Conservation (phyloP, 2,113 vertebrate genomes). For the Phrynocephalus versicolor region DNA sequence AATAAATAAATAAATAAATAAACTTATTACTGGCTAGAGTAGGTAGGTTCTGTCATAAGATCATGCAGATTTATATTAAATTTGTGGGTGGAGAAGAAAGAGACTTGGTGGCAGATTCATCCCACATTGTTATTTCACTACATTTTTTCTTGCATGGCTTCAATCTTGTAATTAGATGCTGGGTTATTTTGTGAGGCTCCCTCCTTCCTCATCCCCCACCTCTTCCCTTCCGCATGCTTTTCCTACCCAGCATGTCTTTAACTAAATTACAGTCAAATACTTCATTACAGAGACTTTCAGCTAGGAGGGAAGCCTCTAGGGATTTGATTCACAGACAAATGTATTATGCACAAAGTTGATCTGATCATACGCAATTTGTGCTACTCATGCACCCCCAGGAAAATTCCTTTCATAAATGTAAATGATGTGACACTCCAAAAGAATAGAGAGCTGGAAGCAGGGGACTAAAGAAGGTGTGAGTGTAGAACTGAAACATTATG, state of each 20-base stretch:
- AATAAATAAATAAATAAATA: too few species aligned
- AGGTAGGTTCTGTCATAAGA: background rate
- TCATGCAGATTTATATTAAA: background rate
- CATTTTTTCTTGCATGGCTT: slow-evolving; percentile 26
- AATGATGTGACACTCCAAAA: slow-evolving; percentile 70
- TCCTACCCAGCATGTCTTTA: slow-evolving; percentile 72
- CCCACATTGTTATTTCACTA: slow-evolving; percentile 18
- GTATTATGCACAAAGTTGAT: slow-evolving; percentile 81
- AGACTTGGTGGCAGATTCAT: slow-evolving; percentile 17
- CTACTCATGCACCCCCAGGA: slow-evolving; percentile 73
- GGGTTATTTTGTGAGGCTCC: background rate
- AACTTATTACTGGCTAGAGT: too few species aligned
- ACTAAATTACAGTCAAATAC: slow-evolving; percentile 78
- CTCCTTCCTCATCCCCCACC: slow-evolving; percentile 30
- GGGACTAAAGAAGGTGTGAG: slow-evolving; percentile 13
- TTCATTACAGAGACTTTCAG: slow-evolving; percentile 76
- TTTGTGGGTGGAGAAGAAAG: background rate
- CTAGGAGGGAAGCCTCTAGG: slow-evolving; percentile 63
- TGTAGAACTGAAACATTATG: slow-evolving; percentile 10
- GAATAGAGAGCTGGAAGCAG: slow-evolving; percentile 59
- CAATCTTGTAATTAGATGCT: slow-evolving; percentile 25
- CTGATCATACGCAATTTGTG: slow-evolving; percentile 77
- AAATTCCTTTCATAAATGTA: slow-evolving; percentile 76
- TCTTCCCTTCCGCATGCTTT: slow-evolving; percentile 41
- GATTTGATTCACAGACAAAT: slow-evolving; percentile 77